Percentiles rank a stretch among this genome's conserved stretches.
Evolutionary conservation across 2,888 invertebrate species (phyloP).

Genomic region (Orthonevra nobilis): DNA sequence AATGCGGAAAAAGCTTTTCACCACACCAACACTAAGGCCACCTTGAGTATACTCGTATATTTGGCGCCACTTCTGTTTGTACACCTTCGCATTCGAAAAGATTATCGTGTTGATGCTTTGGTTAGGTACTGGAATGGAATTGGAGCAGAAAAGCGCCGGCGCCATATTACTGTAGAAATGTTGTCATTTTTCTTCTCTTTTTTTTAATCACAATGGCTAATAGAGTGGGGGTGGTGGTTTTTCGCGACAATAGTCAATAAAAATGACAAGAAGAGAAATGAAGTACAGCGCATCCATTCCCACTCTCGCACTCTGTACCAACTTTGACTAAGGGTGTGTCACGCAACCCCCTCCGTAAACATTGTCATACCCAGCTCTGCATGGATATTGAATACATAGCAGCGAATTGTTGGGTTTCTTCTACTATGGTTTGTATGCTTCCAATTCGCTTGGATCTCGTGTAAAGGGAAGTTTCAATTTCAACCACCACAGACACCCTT

Average conservation of each 20-base stretch:
- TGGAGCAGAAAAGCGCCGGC: conserved; percentile 51
- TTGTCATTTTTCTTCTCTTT: not conserved
- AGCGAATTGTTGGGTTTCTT: not conserved
- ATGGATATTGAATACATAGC: too few relatives aligned
- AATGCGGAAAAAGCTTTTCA: conserved; percentile 52
- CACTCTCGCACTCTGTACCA: not conserved
- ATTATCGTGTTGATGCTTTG: conserved; percentile 23
- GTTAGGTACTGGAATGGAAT: conserved; percentile 10
- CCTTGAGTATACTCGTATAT: too few relatives aligned
- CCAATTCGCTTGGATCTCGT: not conserved
- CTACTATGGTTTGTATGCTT: conserved; percentile 6
- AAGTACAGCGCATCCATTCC: conserved; percentile 54
- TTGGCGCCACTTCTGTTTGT: conserved; percentile 62
- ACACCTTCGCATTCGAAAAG: conserved; percentile 22
- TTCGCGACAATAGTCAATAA: conserved; percentile 63
- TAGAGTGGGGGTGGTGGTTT: conserved; percentile 23
- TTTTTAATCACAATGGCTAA: too few relatives aligned
- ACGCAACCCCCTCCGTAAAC: conserved; percentile 35
- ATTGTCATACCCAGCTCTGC: too few relatives aligned
- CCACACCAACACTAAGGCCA: too few relatives aligned
- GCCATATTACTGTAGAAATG: conserved; percentile 8
- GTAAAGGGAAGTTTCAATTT: conserved; percentile 8
- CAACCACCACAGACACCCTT: too few relatives aligned
- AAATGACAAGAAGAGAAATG: conserved; percentile 62
- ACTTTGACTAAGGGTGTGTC: conserved; percentile 59